Percentiles rank a stretch among this genome's conserved stretches.
These are phyloP conservation scores for Microcebus murinus DNA, from an alignment of 2,113 vertebrate species.

Conservation along the genomic window DNA sequence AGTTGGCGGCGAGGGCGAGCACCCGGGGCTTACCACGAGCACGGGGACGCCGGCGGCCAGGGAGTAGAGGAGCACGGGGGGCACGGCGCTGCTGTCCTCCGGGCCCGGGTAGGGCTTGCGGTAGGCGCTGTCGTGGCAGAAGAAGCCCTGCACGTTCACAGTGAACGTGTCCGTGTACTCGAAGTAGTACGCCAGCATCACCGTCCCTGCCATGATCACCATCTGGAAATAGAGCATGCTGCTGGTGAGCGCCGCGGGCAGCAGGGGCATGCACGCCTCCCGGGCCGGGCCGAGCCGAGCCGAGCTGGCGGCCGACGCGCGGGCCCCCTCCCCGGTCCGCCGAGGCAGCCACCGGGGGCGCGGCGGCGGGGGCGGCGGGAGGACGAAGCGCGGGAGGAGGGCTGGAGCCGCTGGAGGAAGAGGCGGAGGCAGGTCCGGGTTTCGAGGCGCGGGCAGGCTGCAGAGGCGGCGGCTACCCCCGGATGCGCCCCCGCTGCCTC, in stretches of 20 bases:
- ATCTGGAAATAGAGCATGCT: slow-evolving; percentile 99
- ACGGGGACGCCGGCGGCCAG: slow-evolving; percentile 93
- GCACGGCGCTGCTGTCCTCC: slow-evolving; percentile 94
- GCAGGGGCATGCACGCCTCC: slow-evolving; percentile 73
- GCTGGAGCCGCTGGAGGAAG: slow-evolving; percentile 18
- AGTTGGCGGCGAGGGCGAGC: not conserved
- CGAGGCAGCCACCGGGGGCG: slow-evolving; percentile 73
- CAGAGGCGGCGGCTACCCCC: slow-evolving; percentile 63
- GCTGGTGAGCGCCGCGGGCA: slow-evolving; percentile 83
- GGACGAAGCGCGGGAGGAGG: slow-evolving; percentile 18
- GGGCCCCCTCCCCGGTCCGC: slow-evolving; percentile 81
- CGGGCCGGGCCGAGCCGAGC: slow-evolving; percentile 23
- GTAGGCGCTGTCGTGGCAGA: slow-evolving; percentile 96
- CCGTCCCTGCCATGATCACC: slow-evolving; percentile 98
- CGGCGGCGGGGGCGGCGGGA: slow-evolving; percentile 35
- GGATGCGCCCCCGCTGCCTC: slow-evolving; percentile 48
- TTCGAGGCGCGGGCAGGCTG: slow-evolving; percentile 42
- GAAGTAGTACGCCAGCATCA: slow-evolving; percentile 98
- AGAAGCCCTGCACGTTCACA: slow-evolving; percentile 97
- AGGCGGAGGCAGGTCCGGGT: slow-evolving; percentile 29
- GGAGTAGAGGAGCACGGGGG: slow-evolving; percentile 93
- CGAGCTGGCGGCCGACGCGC: slow-evolving; percentile 70
- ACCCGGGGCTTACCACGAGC: slow-evolving; percentile 90
- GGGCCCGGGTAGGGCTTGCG: slow-evolving; percentile 96
- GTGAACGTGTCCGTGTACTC: slow-evolving; percentile 98